These are phyloP conservation scores for Stratiolaelaps scimitus DNA, from an alignment of 1,140 invertebrate genomes.

Conservation along the genomic window DNA sequence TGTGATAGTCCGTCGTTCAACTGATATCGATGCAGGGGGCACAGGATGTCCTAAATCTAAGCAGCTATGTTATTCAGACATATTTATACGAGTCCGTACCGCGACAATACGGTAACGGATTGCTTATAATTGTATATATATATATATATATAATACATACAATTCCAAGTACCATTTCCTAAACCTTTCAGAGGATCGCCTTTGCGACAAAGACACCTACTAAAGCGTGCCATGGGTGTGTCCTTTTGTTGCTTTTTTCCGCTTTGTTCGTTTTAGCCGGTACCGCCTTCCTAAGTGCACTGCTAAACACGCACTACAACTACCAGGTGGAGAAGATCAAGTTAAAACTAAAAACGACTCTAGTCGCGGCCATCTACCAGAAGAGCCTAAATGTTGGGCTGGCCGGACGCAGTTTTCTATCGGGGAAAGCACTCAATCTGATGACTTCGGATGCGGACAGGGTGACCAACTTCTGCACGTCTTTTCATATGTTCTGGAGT, in stretches of 20 bases:
- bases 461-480: constrained; percentile 85
- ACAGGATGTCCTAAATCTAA: too few relatives aligned
- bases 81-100: too few relatives aligned
- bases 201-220: constrained; percentile 33
- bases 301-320: constrained; percentile 75
- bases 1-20: too few relatives aligned
- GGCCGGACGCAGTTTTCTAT: constrained; percentile 47
- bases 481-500: constrained; percentile 93
- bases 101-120: too few relatives aligned
- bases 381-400: constrained; percentile 56
- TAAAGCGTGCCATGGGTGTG: neutral
- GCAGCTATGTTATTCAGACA: too few relatives aligned
- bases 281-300: constrained; percentile 48
- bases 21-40: too few relatives aligned
- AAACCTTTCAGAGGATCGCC: too few relatives aligned
- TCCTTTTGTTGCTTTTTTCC: constrained; percentile 32
- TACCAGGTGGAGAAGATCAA: constrained; percentile 70
- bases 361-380: constrained; percentile 70
- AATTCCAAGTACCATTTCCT: too few relatives aligned
- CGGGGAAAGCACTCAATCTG: constrained; percentile 85
- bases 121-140: too few relatives aligned
- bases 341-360: constrained; percentile 67
- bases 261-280: too few relatives aligned
- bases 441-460: constrained; percentile 91
- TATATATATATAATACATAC: too few relatives aligned